These are phyloP conservation scores for Harpalus rufipes DNA, from an alignment of 2,888 invertebrate species.

Conservation along the genomic window DNA sequence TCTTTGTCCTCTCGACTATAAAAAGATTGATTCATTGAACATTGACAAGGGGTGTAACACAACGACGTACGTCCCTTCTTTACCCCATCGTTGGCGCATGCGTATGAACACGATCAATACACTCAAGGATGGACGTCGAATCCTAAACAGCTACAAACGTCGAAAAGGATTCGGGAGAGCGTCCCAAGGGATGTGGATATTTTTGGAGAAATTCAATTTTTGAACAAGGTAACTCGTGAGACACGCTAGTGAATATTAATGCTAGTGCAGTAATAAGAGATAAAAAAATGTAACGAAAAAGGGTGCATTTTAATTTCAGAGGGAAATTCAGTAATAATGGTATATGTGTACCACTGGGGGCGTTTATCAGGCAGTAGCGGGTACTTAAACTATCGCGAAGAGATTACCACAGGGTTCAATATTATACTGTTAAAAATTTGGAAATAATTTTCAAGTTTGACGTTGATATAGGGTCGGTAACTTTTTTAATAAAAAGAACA, in stretches of 20 bases:
- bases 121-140: slow-evolving; percentile 58
- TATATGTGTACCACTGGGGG: too few species aligned
- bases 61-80: slow-evolving; percentile 45
- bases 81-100: slow-evolving; percentile 33
- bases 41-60: slow-evolving; percentile 59
- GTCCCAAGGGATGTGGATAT: slow-evolving; percentile 43
- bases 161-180: slow-evolving; percentile 18
- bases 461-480: too few species aligned
- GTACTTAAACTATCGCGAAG: too few species aligned
- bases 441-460: neutral
- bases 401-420: too few species aligned
- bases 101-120: slow-evolving; percentile 60
- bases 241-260: slow-evolving; percentile 20
- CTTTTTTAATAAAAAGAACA: too few species aligned
- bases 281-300: neutral
- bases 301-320: too few species aligned
- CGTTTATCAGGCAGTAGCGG: too few species aligned
- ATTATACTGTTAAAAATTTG: too few species aligned
- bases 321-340: too few species aligned
- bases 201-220: slow-evolving; percentile 50
- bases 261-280: neutral
- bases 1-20: slow-evolving; percentile 1
- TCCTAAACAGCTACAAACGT: slow-evolving; percentile 54
- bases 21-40: slow-evolving; percentile 44
- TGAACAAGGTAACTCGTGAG: slow-evolving; percentile 9